A percentile compares a stretch with the other conserved stretches of the same genome.
Evolutionary conservation across 2,113 vertebrate species (phyloP).

Genomic region (Mohoua ochrocephala): DNA sequence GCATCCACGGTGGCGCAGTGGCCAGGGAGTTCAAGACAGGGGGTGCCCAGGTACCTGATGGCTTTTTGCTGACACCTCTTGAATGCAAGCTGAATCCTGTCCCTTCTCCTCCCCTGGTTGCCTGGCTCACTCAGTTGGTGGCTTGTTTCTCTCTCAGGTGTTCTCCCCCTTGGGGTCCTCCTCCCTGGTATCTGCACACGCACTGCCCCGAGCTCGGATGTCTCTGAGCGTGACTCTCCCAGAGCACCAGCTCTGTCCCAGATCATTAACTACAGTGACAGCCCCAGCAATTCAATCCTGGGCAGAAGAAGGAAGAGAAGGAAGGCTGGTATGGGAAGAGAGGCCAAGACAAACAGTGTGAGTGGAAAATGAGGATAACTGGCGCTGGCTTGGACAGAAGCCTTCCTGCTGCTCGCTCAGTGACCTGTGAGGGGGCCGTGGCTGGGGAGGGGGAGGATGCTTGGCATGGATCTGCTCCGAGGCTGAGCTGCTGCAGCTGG

Average conservation of each 20-base stretch:
- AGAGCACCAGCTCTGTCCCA: not conserved
- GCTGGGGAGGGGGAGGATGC: not conserved
- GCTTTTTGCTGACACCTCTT: not conserved
- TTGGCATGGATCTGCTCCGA: fast-evolving
- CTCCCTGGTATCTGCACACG: fast-evolving
- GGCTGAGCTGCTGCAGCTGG: not conserved
- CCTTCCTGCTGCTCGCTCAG: not conserved
- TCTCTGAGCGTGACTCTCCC: not conserved
- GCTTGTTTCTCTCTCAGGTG: not conserved
- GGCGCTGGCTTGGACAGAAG: not conserved
- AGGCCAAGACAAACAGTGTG: slow-evolving; percentile 14
- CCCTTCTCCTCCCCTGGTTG: not conserved
- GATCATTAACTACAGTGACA: slow-evolving; percentile 45
- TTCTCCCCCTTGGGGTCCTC: not conserved
- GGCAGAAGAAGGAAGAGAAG: not conserved
- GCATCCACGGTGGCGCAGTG: not conserved
- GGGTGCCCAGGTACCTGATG: not conserved
- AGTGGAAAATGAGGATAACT: not conserved
- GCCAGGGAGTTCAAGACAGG: not conserved
- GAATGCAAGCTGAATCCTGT: not conserved
- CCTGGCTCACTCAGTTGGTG: not conserved
- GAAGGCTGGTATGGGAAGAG: not conserved
- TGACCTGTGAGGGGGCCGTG: not conserved
- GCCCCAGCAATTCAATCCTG: not conserved
- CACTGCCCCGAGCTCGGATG: fast-evolving